Conservation (phyloP, 2,888 invertebrate species). For the Trissoscelio sp. region DNA sequence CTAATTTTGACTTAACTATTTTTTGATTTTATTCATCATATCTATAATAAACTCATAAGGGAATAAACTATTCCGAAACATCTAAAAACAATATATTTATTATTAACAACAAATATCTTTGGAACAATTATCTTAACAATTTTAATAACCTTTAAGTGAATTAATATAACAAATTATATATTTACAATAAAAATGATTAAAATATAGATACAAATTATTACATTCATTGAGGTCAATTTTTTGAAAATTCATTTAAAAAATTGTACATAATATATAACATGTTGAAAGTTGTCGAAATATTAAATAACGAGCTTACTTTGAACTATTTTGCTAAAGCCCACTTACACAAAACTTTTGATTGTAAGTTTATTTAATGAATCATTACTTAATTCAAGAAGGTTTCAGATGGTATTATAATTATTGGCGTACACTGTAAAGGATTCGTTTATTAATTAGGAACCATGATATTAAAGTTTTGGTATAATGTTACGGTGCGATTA, state of each 20-base stretch:
- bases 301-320: slow-evolving; percentile 58
- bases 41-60: no score
- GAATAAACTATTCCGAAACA: no score
- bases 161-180: no score
- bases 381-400: slow-evolving; percentile 49
- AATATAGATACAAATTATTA: no score
- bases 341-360: slow-evolving; percentile 52
- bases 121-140: no score
- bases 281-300: slow-evolving; percentile 36
- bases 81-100: no score
- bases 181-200: no score
- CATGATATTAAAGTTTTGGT: slow-evolving; percentile 37
- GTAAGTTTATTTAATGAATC: slow-evolving; percentile 54
- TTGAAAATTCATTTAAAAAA: slow-evolving; percentile 27
- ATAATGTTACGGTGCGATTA: slow-evolving; percentile 32
- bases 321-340: slow-evolving; percentile 51
- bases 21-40: no score
- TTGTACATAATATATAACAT: slow-evolving; percentile 38
- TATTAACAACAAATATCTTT: no score
- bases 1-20: no score
- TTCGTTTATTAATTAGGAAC: slow-evolving; percentile 42
- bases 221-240: no score
- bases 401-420: slow-evolving; percentile 38
- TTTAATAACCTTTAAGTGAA: no score
- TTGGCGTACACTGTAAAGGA: slow-evolving; percentile 19